Percentiles rank a stretch among this genome's conserved stretches.
Evolutionary conservation across 2,888 invertebrate species (phyloP).

Genomic region (Fragum whitleyi): DNA sequence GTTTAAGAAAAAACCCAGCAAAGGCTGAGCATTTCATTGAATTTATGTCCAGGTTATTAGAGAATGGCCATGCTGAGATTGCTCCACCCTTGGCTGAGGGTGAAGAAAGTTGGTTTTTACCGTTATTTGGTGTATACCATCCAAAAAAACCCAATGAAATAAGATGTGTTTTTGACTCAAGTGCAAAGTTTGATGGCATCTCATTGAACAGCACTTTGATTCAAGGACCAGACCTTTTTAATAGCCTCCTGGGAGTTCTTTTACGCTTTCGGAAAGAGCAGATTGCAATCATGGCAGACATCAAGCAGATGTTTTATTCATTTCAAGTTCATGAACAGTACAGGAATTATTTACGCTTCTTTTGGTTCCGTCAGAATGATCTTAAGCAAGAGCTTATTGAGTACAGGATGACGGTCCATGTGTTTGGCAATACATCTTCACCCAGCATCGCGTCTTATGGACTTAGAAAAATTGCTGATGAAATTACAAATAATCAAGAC

Average conservation of each 20-base stretch:
- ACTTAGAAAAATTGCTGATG: conserved; percentile 42
- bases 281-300: conserved; percentile 57
- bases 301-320: conserved; percentile 65
- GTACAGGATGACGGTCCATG: conserved; percentile 18
- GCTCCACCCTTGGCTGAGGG: background rate
- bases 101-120: conserved; percentile 63
- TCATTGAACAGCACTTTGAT: conserved; percentile 58
- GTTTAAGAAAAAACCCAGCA: no score
- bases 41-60: conserved; percentile 15
- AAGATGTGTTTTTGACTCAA: conserved; percentile 61
- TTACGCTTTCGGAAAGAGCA: conserved; percentile 53
- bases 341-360: conserved; percentile 55
- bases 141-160: conserved; percentile 54
- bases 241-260: conserved; percentile 57
- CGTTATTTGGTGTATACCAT: conserved; percentile 42
- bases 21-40: conserved; percentile 20
- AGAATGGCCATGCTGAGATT: conserved; percentile 32
- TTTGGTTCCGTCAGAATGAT: conserved; percentile 42
- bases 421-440: conserved; percentile 9
- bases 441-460: conserved; percentile 53
- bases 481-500: background rate
- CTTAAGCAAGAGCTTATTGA: conserved; percentile 6
- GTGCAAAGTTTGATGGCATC: conserved; percentile 51
- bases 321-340: conserved; percentile 53
- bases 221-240: conserved; percentile 57